These are phyloP conservation scores for Eptatretus burgeri DNA, from an alignment of 2,113 vertebrate species.

Conservation along the genomic window DNA sequence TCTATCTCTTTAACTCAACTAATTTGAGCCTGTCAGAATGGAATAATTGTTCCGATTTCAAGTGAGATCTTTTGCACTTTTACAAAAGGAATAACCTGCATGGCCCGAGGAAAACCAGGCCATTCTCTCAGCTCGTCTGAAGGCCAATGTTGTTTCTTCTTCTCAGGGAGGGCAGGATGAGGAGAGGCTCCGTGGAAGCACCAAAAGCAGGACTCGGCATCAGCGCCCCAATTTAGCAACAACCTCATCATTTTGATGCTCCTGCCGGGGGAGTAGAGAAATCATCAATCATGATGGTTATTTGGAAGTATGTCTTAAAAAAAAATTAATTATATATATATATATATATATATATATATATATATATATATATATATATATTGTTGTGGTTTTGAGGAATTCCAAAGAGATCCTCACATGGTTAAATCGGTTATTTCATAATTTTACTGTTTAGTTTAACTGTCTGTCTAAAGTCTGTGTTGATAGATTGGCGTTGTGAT, in stretches of 20 bases:
- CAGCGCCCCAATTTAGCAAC: conserved; percentile 45
- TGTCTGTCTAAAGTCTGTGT: too few species aligned
- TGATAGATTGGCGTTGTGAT: too few species aligned
- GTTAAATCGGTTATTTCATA: too few species aligned
- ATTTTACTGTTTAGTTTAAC: too few species aligned
- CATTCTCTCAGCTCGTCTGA: conserved; percentile 11
- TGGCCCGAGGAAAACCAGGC: neutral
- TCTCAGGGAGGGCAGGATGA: conserved; percentile 22
- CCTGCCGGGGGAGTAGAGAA: too few species aligned
- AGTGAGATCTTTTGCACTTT: neutral
- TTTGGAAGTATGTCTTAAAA: too few species aligned
- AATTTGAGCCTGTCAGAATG: neutral
- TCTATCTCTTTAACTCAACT: neutral
- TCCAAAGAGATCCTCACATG: too few species aligned
- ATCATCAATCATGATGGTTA: too few species aligned
- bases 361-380: too few species aligned
- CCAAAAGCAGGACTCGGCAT: conserved; percentile 38
- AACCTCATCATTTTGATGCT: conserved; percentile 28
- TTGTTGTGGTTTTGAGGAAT: too few species aligned
- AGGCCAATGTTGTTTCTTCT: conserved; percentile 16
- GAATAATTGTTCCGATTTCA: neutral
- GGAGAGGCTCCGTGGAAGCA: conserved; percentile 29
- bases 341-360: too few species aligned
- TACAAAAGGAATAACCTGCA: neutral
- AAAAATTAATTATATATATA: too few species aligned